Percentiles rank a stretch among this genome's conserved stretches.
phyloP scores from a whole-genome alignment of 1,140 invertebrate genomes.

The Aethina tumida region DNA sequence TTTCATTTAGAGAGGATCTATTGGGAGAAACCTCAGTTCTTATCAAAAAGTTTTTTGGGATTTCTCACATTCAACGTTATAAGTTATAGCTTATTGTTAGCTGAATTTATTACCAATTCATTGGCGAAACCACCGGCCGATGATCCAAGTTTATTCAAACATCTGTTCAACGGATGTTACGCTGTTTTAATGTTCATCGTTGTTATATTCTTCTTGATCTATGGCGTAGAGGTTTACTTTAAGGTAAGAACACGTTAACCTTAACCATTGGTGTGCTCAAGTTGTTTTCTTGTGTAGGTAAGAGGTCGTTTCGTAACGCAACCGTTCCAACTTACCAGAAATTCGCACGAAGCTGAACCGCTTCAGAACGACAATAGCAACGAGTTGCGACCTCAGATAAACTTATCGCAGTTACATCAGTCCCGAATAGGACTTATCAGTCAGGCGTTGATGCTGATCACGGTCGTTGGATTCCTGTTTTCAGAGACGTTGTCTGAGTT shows the following conservation, averaged over 20 bases:
- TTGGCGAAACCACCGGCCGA: conserved; percentile 51
- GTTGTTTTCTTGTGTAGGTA: conserved; percentile 19
- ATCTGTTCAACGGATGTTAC: conserved; percentile 87
- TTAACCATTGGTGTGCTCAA: not conserved
- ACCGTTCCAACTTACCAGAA: conserved; percentile 30
- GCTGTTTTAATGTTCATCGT: conserved; percentile 83
- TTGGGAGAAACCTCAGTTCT: conserved; percentile 78
- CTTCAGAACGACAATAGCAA: conserved; percentile 13
- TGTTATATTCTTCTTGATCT: conserved; percentile 88
- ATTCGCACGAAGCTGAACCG: conserved; percentile 35
- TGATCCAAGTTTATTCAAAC: conserved; percentile 63
- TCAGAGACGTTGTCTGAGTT: conserved; percentile 83
- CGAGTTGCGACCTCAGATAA: conserved; percentile 45
- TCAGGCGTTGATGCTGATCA: conserved; percentile 76
- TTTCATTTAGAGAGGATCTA: conserved; percentile 83
- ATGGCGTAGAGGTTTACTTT: conserved; percentile 90
- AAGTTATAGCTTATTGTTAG: conserved; percentile 73
- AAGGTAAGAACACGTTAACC: conserved; percentile 54
- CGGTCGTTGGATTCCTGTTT: conserved; percentile 79
- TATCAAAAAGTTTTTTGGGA: conserved; percentile 87
- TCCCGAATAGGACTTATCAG: conserved; percentile 78
- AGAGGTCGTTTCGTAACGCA: conserved; percentile 39
- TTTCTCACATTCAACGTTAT: conserved; percentile 86
- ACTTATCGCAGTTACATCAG: conserved; percentile 84
- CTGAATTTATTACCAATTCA: conserved; percentile 66